Conservation (phyloP, 2,113 vertebrate species). For the Myiozetetes cayanensis region DNA sequence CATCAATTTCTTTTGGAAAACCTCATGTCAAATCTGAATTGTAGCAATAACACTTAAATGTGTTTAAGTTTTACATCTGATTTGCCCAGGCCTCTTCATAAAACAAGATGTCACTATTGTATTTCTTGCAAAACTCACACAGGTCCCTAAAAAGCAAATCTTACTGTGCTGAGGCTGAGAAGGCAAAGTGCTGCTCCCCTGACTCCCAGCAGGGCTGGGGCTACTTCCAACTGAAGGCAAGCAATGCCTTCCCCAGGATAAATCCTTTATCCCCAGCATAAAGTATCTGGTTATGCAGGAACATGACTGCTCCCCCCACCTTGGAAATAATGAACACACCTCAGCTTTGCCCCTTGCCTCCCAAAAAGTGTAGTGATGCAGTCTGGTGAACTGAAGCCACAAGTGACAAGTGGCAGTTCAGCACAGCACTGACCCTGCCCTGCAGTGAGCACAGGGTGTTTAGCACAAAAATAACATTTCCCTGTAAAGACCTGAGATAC, state of each 20-base stretch:
- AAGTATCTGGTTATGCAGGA: neutral
- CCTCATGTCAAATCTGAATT: neutral
- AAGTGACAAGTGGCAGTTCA: neutral
- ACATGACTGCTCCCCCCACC: neutral
- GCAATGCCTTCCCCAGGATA: neutral
- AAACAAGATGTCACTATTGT: neutral
- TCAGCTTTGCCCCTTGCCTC: neutral
- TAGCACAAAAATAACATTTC: neutral
- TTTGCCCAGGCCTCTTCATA: neutral
- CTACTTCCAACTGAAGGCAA: neutral
- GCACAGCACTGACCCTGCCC: neutral
- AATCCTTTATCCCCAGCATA: neutral
- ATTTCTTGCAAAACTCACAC: neutral
- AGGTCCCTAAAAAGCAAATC: neutral
- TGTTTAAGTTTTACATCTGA: neutral
- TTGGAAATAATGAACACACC: rapidly evolving
- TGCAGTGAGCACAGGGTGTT: rapidly evolving
- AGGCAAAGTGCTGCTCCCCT: neutral
- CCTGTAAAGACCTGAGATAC: neutral
- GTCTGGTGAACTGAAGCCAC: neutral
- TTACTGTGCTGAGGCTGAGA: neutral
- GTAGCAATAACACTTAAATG: neutral
- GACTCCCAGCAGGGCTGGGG: neutral
- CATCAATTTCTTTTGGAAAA: neutral
- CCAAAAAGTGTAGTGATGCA: neutral